Evolutionary conservation across 2,113 vertebrate species (phyloP), one percentile per base, ranked within the genome.

Genomic region (Clarias gariepinus): DNA sequence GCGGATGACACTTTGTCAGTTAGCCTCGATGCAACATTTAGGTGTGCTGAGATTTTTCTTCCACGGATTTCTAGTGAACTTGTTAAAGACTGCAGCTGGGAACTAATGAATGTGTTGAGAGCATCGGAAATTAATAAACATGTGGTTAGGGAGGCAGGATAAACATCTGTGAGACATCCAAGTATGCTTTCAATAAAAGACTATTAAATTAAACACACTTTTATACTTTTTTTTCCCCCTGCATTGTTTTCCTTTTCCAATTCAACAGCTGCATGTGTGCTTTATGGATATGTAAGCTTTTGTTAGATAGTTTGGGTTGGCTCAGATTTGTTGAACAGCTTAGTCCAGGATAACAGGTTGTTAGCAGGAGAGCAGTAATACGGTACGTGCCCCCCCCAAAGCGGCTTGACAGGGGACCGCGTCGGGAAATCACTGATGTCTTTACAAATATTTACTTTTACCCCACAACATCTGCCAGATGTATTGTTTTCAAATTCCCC

Each of bases 391-490:
- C 86, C 52, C 81, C 88, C 84, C 81, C 63, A 81, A 47, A 47
- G 78, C n/a, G 81, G 83, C 85, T 81, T 81, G 82, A 86, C 81
- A 87, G 81, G 58, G 77, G 47, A 88, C 76, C 87, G 85, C 52
- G 25, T 85, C 66, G 60, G 90, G 85, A 85, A 88, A 88, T 88
- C 87, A 89, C 86, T 85, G 82, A 90, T 90, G 89, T 86, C 87
- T 90, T 90, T 82, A 90, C 90, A 89, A 90, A 90, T 90, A 90
- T 92, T 92, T 90, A 89, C 90, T 86, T 87, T 88, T 88, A 79
- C 71, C 85, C 82, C 71, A 83, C 83, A 88, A 91, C 89, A 90
- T 91, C 89, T 91, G 90, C 88, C 89, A 69, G 83, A 91, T 87
- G 88, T 88, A 88, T 87, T 90, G 91, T 88, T 90, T 86, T 86